These are phyloP conservation scores for Ricordea florida DNA, from an alignment of 92 coral and sea anemone species.

Conservation along the genomic window DNA sequence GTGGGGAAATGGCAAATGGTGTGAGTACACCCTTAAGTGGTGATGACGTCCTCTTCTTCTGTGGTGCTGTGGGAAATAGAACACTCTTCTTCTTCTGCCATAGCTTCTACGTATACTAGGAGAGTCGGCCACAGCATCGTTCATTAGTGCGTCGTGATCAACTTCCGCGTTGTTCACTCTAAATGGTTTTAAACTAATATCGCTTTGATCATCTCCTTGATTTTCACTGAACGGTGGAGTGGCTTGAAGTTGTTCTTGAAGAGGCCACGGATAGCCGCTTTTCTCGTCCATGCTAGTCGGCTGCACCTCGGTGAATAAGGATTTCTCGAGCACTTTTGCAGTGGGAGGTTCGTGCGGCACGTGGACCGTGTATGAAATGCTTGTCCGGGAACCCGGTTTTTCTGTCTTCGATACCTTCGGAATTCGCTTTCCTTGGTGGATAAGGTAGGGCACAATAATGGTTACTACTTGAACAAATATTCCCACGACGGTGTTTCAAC, in stretches of 20 bases:
- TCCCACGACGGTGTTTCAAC: background rate
- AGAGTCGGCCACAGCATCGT: slow-evolving; percentile 18
- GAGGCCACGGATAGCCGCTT: slow-evolving; percentile 22
- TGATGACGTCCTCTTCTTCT: slow-evolving; percentile 2
- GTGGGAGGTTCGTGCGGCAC: slow-evolving; percentile 38
- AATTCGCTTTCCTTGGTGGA: slow-evolving; percentile 66
- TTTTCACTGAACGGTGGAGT: background rate
- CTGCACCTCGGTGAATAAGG: background rate
- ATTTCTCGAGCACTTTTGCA: slow-evolving; percentile 23
- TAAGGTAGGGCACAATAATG: slow-evolving; percentile 32
- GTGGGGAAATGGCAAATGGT: no score
- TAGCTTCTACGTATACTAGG: background rate
- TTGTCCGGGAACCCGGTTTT: slow-evolving; percentile 40
- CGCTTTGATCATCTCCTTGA: slow-evolving; percentile 4
- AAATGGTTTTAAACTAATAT: slow-evolving; percentile 47
- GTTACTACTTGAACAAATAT: slow-evolving; percentile 9
- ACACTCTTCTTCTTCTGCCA: no score
- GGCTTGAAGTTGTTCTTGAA: background rate
- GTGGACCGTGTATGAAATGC: slow-evolving; percentile 56
- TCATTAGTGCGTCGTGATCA: slow-evolving; percentile 37
- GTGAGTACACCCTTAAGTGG: no score
- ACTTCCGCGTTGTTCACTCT: background rate
- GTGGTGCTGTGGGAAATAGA: background rate
- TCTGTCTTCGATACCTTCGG: background rate
- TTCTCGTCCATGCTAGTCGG: background rate